Evolutionary conservation across 1,140 invertebrate genomes (phyloP).

Genomic region (Brachystomella parvula): DNA sequence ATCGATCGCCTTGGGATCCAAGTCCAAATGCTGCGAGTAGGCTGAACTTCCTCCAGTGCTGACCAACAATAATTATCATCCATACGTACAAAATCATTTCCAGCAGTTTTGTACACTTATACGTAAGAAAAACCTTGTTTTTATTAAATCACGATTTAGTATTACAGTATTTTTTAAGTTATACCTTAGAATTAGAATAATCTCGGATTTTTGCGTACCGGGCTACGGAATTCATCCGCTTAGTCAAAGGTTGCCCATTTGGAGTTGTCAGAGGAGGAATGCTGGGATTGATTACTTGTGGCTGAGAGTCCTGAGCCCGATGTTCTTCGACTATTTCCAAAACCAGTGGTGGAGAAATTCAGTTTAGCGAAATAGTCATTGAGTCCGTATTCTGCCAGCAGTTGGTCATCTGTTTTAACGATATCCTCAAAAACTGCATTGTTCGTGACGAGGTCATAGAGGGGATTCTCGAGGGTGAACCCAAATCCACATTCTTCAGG

Average conservation of each 20-base stretch:
- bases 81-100: too few species aligned
- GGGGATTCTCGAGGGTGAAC: constrained; percentile 35
- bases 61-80: too few species aligned
- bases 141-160: too few species aligned
- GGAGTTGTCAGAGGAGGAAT: constrained; percentile 8
- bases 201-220: too few species aligned
- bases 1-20: constrained; percentile 64
- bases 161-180: too few species aligned
- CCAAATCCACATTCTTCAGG: constrained; percentile 26
- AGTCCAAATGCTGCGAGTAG: constrained; percentile 51
- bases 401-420: constrained; percentile 31
- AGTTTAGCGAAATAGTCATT: constrained; percentile 31
- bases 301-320: background rate
- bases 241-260: constrained; percentile 30
- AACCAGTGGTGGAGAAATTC: constrained; percentile 18
- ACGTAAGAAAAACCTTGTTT: too few species aligned
- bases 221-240: too few species aligned
- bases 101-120: too few species aligned
- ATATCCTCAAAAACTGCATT: constrained; percentile 30
- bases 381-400: constrained; percentile 32
- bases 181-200: too few species aligned
- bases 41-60: too few species aligned
- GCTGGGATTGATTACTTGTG: constrained; percentile 6
- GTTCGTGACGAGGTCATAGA: constrained; percentile 34
- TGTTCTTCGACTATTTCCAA: constrained; percentile 9